These are phyloP conservation scores for Bombus confusus DNA, from an alignment of 1,140 invertebrate species.

Conservation along the genomic window DNA sequence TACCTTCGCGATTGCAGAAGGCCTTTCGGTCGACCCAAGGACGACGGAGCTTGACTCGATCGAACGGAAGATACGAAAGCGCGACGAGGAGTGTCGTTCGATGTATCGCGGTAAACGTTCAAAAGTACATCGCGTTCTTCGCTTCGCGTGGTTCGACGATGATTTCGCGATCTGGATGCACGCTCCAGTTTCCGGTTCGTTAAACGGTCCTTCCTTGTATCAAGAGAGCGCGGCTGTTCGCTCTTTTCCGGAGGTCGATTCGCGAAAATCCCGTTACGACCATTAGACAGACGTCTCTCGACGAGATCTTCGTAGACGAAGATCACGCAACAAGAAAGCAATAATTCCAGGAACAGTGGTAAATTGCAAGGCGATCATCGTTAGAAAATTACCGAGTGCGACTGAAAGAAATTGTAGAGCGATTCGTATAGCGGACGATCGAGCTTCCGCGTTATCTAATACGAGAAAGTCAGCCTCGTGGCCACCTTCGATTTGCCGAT, in stretches of 20 bases:
- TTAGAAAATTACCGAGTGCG: not conserved
- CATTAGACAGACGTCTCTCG: conserved; percentile 53
- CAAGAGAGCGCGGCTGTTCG: not conserved
- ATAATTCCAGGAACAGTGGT: not conserved
- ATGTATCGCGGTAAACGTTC: not conserved
- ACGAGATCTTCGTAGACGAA: conserved; percentile 22
- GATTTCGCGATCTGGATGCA: conserved; percentile 54
- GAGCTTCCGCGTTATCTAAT: conserved; percentile 60
- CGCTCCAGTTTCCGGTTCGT: conserved; percentile 72
- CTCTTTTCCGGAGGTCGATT: conserved; percentile 17
- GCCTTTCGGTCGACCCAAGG: conserved; percentile 17
- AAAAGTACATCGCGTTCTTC: not conserved
- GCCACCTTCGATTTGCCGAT: conserved; percentile 13
- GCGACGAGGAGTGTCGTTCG: not conserved
- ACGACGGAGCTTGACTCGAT: not conserved
- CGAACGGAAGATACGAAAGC: not conserved
- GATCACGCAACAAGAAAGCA: not conserved
- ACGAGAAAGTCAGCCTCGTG: conserved; percentile 45
- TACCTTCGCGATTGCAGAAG: not conserved
- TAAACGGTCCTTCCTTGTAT: conserved; percentile 60
- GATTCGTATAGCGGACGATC: not conserved
- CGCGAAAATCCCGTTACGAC: conserved; percentile 39
- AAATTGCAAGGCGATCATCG: not conserved
- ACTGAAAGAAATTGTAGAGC: not conserved
- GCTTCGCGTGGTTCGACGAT: conserved; percentile 13